Base-by-base conservation (phyloP, 2,113 vertebrate species). In the Chauna torquata region DNA sequence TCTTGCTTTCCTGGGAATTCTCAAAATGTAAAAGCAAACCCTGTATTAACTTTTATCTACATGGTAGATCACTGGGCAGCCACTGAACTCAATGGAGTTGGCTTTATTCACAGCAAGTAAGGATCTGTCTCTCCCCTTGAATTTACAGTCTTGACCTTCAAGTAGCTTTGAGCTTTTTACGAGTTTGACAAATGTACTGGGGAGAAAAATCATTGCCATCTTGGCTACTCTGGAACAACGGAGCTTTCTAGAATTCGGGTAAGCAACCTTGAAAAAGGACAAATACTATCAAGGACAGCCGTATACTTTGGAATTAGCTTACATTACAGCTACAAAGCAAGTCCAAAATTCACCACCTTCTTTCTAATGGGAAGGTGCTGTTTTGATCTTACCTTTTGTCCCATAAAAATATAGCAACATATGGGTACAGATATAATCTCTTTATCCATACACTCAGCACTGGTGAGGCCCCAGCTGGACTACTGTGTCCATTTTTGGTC, bases 21-120 rank as follows among this genome's bases (percentile, higher is more conserved):
- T 88, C 42, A 90, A 66, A 68, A 66, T 89, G 17, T 57, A 70
- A 71, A 85, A 92, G 22, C 9, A 95, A 92, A 79, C 8, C n/a
- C 57, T 24, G 14, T 12, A 78, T n/a, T 50, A 58, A 34, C 13
- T 61, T 68, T 22, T 24, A 57, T 82, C 80, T 76, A 47, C 14
- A 24, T 6, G 6, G 6, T 76, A 71, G 62, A 76, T 86, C 71
- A 71, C 36, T 28, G 27, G 17, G 22, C 24, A 40, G 45, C 34
- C 36, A 49, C 11, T 40, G 17, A 88, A 75, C 17, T 71, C 52
- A 38, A 8, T 27, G 4, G 20, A 59, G 12, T 57, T 81, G 55
- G 8, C 19, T 59, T 61, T 59, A 16, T 47, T 93, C 84, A 44
- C 25, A 61, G 62, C 8, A 54, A 61, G 4, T 20, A 62, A 74